These are phyloP conservation scores for Lithobius niger DNA, from an alignment of 1,140 invertebrate genomes.

Conservation along the genomic window DNA sequence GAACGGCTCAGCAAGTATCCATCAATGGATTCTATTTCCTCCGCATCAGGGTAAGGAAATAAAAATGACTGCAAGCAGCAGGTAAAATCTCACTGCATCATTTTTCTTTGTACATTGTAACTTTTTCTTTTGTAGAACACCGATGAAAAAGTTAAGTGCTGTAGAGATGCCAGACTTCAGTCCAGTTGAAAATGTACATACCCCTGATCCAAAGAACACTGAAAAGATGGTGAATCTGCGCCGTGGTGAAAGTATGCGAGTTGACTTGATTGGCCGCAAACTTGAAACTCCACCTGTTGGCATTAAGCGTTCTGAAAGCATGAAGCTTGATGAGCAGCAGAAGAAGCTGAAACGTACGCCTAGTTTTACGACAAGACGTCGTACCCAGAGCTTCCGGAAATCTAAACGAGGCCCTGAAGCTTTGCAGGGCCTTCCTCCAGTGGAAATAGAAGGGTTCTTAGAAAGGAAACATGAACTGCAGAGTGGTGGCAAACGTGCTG, in stretches of 20 bases:
- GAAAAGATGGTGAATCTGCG: background rate
- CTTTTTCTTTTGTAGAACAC: conserved; percentile 1
- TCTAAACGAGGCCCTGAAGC: conserved; percentile 39
- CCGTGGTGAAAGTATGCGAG: background rate
- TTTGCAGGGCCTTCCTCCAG: conserved; percentile 62
- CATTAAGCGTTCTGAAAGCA: conserved; percentile 22
- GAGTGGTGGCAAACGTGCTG: conserved; percentile 81
- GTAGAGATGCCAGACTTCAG: conserved; percentile 44
- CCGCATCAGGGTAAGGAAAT: conserved; percentile 13
- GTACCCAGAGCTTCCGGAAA: conserved; percentile 76
- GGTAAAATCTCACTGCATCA: too few species aligned
- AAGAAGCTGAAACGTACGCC: conserved; percentile 69
- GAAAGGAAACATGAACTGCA: conserved; percentile 92
- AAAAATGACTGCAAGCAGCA: too few species aligned
- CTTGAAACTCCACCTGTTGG: background rate
- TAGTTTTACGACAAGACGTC: conserved; percentile 75
- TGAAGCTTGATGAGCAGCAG: conserved; percentile 20
- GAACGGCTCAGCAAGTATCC: conserved; percentile 10
- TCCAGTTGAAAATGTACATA: conserved; percentile 73
- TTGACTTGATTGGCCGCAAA: background rate
- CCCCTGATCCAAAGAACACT: background rate
- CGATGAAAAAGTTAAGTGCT: background rate
- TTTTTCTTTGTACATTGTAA: too few species aligned
- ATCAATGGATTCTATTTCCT: background rate
- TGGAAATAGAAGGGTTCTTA: conserved; percentile 78